Percentiles rank a stretch among this genome's conserved stretches.
Conservation (phyloP, 1,140 invertebrate species). For the Cydia fagiglandana region DNA sequence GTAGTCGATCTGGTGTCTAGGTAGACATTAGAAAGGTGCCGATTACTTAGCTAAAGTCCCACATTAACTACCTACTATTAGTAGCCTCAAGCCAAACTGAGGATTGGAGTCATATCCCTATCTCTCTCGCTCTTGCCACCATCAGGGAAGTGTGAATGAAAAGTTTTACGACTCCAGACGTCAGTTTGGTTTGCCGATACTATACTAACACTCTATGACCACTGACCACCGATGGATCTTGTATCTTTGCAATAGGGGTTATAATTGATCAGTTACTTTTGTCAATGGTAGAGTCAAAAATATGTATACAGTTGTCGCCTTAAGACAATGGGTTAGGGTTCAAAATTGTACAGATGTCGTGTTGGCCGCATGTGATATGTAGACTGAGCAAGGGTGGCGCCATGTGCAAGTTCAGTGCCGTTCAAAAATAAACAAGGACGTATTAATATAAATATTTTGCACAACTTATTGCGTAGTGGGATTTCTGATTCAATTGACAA, state of each 20-base stretch:
- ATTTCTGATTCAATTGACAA: background rate
- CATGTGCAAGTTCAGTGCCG: background rate
- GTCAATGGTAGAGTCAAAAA: background rate
- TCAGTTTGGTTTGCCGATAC: too few species aligned
- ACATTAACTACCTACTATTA: background rate
- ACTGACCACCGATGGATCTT: background rate
- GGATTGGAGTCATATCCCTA: too few species aligned
- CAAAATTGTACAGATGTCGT: background rate
- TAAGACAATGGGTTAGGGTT: background rate
- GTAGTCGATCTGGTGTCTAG: background rate
- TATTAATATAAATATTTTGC: slow-evolving; percentile 1
- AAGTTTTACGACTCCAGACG: too few species aligned
- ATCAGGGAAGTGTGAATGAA: too few species aligned
- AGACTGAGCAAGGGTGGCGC: background rate
- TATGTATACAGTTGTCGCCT: background rate
- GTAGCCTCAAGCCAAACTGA: too few species aligned
- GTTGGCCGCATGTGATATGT: too few species aligned
- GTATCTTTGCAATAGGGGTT: background rate
- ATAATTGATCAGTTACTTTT: background rate
- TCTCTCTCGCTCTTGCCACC: too few species aligned
- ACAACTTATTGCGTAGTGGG: background rate
- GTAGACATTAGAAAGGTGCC: background rate
- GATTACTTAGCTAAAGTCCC: background rate
- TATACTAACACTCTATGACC: background rate
- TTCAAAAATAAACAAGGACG: slow-evolving; percentile 10